phyloP scores from a whole-genome alignment of 2,113 vertebrate genomes.

The Pseudorasbora parva region DNA sequence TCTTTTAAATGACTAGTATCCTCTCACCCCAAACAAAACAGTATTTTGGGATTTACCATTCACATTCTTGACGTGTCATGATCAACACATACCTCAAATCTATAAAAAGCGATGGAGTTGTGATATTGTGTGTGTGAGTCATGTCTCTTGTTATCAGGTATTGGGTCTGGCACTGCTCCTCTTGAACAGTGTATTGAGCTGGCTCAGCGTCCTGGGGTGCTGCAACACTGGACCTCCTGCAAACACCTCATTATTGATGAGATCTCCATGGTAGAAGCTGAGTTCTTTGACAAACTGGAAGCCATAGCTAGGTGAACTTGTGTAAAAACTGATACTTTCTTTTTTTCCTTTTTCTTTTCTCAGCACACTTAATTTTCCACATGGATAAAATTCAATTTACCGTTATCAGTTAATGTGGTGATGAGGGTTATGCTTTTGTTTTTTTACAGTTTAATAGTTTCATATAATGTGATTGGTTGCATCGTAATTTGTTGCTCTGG shows the following conservation, averaged over 20 bases:
- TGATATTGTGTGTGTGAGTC: not conserved
- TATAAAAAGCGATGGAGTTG: not conserved
- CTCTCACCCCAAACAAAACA: not conserved
- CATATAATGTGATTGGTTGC: not conserved
- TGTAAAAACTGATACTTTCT: too few species aligned
- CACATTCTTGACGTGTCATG: not conserved
- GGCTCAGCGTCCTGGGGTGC: conserved; percentile 85
- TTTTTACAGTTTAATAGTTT: not conserved
- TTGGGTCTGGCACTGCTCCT: conserved; percentile 87
- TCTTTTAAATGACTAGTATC: not conserved
- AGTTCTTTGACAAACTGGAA: conserved; percentile 95
- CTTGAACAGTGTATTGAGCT: conserved; percentile 91
- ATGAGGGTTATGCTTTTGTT: not conserved
- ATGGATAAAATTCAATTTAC: not conserved
- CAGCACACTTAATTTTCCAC: not conserved
- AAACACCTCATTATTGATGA: conserved; percentile 93
- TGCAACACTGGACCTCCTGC: conserved; percentile 90
- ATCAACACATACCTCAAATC: not conserved
- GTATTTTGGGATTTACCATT: not conserved
- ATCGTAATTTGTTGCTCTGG: not conserved
- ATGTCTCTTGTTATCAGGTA: conserved; percentile 75
- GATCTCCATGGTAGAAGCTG: conserved; percentile 95
- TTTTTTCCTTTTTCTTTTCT: too few species aligned
- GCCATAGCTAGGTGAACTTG: conserved; percentile 84
- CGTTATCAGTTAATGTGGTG: not conserved